Percentiles rank a stretch among this genome's conserved stretches.
These are phyloP conservation scores for Nilaparvata lugens DNA, from an alignment of 1,140 invertebrate genomes.

Conservation along the genomic window DNA sequence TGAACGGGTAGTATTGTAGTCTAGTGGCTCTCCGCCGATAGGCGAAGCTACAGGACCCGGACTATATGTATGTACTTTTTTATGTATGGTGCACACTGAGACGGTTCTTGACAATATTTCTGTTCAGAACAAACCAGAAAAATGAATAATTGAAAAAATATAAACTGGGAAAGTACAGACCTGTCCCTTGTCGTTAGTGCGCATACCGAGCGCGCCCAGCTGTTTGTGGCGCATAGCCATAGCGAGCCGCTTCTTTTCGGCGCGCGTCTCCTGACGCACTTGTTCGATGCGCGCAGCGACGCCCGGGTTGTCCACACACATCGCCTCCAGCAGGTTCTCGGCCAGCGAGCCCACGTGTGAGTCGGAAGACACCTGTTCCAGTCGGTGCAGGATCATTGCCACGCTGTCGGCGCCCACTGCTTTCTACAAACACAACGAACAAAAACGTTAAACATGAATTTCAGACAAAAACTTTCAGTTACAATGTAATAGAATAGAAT, in stretches of 20 bases:
- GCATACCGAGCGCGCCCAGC: conserved; percentile 89
- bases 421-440: conserved; percentile 39
- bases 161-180: conserved; percentile 35
- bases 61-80: no score
- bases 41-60: no score
- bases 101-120: no score
- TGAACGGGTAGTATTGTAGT: no score
- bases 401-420: conserved; percentile 78
- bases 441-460: no score
- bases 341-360: conserved; percentile 94
- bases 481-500: no score
- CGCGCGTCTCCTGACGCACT: conserved; percentile 80
- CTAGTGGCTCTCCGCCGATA: no score
- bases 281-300: conserved; percentile 81
- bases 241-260: conserved; percentile 91
- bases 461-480: no score
- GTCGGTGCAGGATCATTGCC: conserved; percentile 83
- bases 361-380: conserved; percentile 96
- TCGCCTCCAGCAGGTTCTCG: conserved; percentile 86
- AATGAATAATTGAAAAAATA: no score
- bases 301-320: conserved; percentile 71
- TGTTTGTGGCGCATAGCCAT: conserved; percentile 98
- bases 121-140: no score
- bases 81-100: no score
- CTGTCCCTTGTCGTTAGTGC: conserved; percentile 87